Conservation (phyloP, 2,797 vertebrate species). For the Micromesistius poutassou region DNA sequence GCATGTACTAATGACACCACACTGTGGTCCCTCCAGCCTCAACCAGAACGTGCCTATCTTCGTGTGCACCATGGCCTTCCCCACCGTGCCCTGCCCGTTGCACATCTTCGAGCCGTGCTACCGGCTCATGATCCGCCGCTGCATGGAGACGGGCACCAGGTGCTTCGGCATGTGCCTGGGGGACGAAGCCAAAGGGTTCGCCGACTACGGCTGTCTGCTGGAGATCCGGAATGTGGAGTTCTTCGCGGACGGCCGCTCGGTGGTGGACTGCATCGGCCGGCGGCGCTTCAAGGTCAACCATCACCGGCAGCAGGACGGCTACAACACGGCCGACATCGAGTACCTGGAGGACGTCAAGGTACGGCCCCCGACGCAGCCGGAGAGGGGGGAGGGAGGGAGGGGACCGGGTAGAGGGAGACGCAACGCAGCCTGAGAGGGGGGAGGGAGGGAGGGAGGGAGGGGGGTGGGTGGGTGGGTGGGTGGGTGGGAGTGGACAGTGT, state of each 20-base stretch:
- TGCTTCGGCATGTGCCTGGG: conserved; percentile 92
- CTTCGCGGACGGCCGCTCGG: conserved; percentile 88
- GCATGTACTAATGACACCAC: background rate
- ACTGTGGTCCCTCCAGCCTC: conserved; percentile 68
- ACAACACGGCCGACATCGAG: conserved; percentile 89
- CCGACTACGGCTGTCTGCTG: conserved; percentile 86
- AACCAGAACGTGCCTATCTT: conserved; percentile 95
- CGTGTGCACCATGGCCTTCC: conserved; percentile 93
- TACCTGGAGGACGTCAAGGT: conserved; percentile 91
- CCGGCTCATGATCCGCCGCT: conserved; percentile 88
- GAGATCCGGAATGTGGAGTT: conserved; percentile 87
- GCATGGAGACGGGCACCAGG: conserved; percentile 90
- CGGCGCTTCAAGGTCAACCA: conserved; percentile 84
- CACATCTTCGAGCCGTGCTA: conserved; percentile 92
- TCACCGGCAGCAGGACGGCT: conserved; percentile 86
- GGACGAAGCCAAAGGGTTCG: conserved; percentile 85
- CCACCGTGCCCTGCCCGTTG: conserved; percentile 88
- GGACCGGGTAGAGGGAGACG: background rate
- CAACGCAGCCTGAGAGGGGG: too few relatives aligned
- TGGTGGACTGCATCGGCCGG: conserved; percentile 84
- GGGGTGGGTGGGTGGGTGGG: too few relatives aligned
- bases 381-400: background rate
- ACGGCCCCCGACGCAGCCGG: conserved; percentile 13
- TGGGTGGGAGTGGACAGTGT: too few relatives aligned
- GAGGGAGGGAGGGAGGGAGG: background rate